These are phyloP conservation scores for Bombus picipes DNA, from an alignment of 1,140 invertebrate genomes.

Conservation along the genomic window DNA sequence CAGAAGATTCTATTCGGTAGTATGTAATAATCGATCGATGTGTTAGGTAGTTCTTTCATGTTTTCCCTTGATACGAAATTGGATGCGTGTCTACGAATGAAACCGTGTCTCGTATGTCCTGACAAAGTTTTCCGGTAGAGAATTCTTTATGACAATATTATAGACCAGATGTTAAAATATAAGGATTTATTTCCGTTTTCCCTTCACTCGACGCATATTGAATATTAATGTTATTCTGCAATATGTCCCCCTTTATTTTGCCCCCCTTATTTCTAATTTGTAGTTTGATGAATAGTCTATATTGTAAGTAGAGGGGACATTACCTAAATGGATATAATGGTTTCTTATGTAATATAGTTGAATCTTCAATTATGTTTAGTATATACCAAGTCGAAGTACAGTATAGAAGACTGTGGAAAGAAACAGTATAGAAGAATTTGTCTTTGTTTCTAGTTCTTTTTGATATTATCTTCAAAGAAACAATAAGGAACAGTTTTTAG, in stretches of 20 bases:
- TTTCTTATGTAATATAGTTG: background rate
- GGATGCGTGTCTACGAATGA: background rate
- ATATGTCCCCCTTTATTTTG: background rate
- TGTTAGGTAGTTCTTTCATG: background rate
- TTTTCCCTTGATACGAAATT: background rate
- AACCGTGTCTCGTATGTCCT: background rate
- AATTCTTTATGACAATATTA: constrained; percentile 28
- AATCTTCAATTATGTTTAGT: background rate
- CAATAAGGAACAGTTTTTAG: background rate
- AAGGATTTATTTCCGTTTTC: background rate
- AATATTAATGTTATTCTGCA: background rate
- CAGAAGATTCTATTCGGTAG: constrained; percentile 39
- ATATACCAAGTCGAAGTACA: background rate
- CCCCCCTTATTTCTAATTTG: background rate
- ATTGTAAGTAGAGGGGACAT: background rate
- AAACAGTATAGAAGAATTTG: background rate
- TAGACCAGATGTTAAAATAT: background rate
- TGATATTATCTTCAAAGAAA: background rate
- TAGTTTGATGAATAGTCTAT: constrained; percentile 4
- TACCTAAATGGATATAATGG: background rate
- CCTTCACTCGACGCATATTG: background rate
- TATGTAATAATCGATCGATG: constrained; percentile 44
- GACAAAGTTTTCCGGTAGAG: background rate
- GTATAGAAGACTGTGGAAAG: background rate
- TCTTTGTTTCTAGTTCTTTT: background rate